Percentiles rank a stretch among this genome's conserved stretches.
Conservation (phyloP, 2,113 vertebrate genomes). For the Actinemys pallida region DNA sequence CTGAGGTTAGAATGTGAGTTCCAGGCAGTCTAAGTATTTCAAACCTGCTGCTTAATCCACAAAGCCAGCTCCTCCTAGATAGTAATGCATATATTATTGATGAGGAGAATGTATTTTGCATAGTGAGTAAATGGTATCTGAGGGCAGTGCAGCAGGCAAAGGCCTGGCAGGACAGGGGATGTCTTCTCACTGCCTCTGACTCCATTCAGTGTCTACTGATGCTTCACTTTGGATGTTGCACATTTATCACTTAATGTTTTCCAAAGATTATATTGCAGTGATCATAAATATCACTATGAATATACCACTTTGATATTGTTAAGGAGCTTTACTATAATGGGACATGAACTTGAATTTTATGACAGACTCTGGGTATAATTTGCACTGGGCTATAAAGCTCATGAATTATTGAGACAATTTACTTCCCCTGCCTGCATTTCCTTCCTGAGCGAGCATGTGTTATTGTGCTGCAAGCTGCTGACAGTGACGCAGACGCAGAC, state of each 20-base stretch:
- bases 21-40: background rate
- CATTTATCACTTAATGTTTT: conserved; percentile 52
- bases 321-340: conserved; percentile 51
- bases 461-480: conserved; percentile 6
- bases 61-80: background rate
- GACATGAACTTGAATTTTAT: conserved; percentile 61
- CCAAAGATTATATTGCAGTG: conserved; percentile 32
- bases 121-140: background rate
- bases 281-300: conserved; percentile 42
- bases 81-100: background rate
- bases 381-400: conserved; percentile 58
- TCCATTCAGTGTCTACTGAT: background rate
- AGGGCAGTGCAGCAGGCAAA: background rate
- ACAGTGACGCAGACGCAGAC: background rate
- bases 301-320: conserved; percentile 40
- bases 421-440: conserved; percentile 53
- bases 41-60: background rate
- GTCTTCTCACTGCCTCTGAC: background rate
- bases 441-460: conserved; percentile 10
- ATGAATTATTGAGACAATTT: conserved; percentile 73
- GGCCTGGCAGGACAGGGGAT: background rate
- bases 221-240: conserved; percentile 27
- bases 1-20: background rate
- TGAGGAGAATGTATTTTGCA: background rate
- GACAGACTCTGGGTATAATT: conserved; percentile 63